phyloP scores from a whole-genome alignment of 2,113 vertebrate species.

The Hiodon alosoides region DNA sequence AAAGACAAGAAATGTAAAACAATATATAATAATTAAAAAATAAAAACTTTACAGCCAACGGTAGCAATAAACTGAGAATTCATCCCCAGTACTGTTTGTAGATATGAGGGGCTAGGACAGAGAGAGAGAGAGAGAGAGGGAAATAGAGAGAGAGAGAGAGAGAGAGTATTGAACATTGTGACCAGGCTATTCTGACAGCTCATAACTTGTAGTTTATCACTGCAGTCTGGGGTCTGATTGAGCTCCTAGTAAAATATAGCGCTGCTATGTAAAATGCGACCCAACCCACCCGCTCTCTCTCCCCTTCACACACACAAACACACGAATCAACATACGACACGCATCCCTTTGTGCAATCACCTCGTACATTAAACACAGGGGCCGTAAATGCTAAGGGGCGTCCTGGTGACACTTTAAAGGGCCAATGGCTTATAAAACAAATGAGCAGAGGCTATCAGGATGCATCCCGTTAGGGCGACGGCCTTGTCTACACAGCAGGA shows the following conservation, averaged over 20 bases:
- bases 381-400: not conserved
- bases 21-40: too few relatives aligned
- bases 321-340: constrained; percentile 33
- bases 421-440: not conserved
- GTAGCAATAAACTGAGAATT: too few relatives aligned
- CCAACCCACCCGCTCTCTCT: constrained; percentile 17
- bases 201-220: constrained; percentile 24
- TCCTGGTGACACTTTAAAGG: not conserved
- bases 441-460: not conserved
- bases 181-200: constrained; percentile 15
- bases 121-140: not conserved
- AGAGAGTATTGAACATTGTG: not conserved
- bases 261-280: constrained; percentile 17
- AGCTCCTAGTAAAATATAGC: constrained; percentile 4
- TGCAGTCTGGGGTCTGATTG: constrained; percentile 5
- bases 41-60: too few relatives aligned
- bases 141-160: not conserved
- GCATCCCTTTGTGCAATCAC: constrained; percentile 15
- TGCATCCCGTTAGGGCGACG: not conserved
- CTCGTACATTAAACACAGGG: constrained; percentile 16
- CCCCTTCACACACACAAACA: constrained; percentile 20
- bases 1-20: too few relatives aligned
- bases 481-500: not conserved
- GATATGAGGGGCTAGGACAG: not conserved
- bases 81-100: too few relatives aligned